Conservation (phyloP, 2,113 vertebrate genomes). For the Pluvialis apricaria region DNA sequence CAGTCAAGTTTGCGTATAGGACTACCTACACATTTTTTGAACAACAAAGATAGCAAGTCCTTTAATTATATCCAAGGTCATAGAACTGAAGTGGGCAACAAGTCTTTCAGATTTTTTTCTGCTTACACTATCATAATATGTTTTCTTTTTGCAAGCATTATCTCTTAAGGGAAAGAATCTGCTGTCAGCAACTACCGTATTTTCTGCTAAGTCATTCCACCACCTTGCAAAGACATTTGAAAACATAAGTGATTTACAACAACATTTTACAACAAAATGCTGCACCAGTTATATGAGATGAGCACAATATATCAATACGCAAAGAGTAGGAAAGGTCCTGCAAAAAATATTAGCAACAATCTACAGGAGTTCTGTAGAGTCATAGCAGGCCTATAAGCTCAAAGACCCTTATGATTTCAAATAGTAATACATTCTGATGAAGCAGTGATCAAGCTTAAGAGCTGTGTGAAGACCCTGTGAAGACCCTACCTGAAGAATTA, state of each 20-base stretch:
- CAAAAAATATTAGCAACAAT: background rate
- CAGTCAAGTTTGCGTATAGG: background rate
- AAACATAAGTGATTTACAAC: conserved; percentile 47
- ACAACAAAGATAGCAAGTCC: background rate
- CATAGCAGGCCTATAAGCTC: background rate
- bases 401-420: background rate
- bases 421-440: background rate
- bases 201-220: conserved; percentile 55
- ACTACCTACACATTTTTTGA: background rate
- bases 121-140: background rate
- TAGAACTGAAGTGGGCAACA: background rate
- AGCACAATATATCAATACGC: background rate
- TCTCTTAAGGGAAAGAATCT: background rate
- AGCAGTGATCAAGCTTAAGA: background rate
- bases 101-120: conserved; percentile 10
- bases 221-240: conserved; percentile 40
- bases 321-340: conserved; percentile 1
- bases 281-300: background rate
- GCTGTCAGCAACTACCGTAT: conserved; percentile 29
- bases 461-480: background rate
- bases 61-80: conserved; percentile 29
- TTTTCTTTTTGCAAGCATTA: conserved; percentile 36
- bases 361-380: background rate
- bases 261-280: conserved; percentile 19
- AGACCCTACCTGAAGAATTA: background rate